Conservation (phyloP, 2,888 invertebrate species). For the Oscheius sp. region DNA sequence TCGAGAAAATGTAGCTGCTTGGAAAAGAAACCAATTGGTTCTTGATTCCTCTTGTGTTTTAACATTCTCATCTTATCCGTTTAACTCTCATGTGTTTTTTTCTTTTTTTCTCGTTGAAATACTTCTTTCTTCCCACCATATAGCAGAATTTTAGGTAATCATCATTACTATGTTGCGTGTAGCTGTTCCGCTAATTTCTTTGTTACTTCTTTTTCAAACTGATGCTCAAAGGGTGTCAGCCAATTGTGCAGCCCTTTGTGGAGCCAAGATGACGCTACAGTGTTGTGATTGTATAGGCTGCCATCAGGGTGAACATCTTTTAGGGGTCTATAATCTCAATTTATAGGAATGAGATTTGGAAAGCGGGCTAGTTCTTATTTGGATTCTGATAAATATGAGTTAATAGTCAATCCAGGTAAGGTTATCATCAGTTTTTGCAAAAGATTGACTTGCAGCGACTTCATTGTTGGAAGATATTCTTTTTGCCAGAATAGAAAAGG, state of each 20-base stretch:
- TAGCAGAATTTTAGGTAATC: slow-evolving; percentile 19
- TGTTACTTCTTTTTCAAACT: slow-evolving; percentile 2
- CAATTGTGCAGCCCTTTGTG: slow-evolving; percentile 22
- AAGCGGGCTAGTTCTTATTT: slow-evolving; percentile 8
- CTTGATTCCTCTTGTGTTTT: no score
- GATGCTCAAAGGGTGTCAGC: neutral
- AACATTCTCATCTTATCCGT: neutral
- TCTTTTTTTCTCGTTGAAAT: neutral
- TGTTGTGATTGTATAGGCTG: slow-evolving; percentile 30
- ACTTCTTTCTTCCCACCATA: neutral
- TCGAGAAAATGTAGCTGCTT: no score
- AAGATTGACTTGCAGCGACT: no score
- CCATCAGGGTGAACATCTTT: slow-evolving; percentile 19
- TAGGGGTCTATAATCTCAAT: neutral
- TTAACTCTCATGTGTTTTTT: neutral
- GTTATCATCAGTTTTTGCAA: no score
- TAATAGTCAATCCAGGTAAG: no score
- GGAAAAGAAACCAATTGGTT: no score
- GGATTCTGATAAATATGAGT: neutral
- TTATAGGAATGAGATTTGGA: slow-evolving; percentile 30
- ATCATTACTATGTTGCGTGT: slow-evolving; percentile 25
- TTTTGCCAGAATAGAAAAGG: no score
- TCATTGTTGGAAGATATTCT: no score
- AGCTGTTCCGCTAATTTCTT: slow-evolving; percentile 14
- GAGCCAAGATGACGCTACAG: slow-evolving; percentile 9